phyloP scores from a whole-genome alignment of 2,797 vertebrate genomes.

The Enteromius argenteus region DNA sequence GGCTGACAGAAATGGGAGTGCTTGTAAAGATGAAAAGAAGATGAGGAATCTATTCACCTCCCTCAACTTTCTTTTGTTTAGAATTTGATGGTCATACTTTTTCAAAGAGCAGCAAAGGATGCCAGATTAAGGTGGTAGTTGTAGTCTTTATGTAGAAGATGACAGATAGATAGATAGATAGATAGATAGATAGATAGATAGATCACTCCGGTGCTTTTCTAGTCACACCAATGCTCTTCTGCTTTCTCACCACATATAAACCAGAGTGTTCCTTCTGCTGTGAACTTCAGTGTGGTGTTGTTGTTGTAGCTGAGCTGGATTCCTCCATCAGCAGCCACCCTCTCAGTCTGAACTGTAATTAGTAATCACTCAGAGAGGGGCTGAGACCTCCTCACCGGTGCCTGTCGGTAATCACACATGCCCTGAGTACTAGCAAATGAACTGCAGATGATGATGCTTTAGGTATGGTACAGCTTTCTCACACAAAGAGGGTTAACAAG shows the following conservation, averaged over 20 bases:
- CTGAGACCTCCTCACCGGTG: conserved; percentile 65
- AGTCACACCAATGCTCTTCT: background rate
- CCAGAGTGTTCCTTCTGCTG: background rate
- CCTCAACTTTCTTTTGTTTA: background rate
- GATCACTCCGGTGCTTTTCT: background rate
- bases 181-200: background rate
- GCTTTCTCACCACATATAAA: background rate
- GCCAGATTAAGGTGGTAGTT: background rate
- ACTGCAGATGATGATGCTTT: conserved; percentile 70
- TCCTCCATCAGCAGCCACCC: conserved; percentile 33
- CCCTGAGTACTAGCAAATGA: conserved; percentile 60
- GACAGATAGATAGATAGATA: background rate
- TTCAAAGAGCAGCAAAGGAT: background rate
- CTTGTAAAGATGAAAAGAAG: conserved; percentile 36
- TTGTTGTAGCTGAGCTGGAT: conserved; percentile 16
- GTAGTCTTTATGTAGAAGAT: background rate
- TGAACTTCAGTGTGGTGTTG: background rate
- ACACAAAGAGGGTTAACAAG: conserved; percentile 78
- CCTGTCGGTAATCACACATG: conserved; percentile 66
- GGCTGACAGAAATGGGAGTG: conserved; percentile 50
- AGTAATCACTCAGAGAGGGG: conserved; percentile 78
- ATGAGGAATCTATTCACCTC: conserved; percentile 26
- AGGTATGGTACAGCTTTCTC: conserved; percentile 71
- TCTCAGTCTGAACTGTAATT: conserved; percentile 74
- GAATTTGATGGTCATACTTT: background rate